Percentiles rank a stretch among this genome's conserved stretches.
These are phyloP conservation scores for Prionailurus viverrinus DNA, from an alignment of 2,113 vertebrate species.

Conservation along the genomic window DNA sequence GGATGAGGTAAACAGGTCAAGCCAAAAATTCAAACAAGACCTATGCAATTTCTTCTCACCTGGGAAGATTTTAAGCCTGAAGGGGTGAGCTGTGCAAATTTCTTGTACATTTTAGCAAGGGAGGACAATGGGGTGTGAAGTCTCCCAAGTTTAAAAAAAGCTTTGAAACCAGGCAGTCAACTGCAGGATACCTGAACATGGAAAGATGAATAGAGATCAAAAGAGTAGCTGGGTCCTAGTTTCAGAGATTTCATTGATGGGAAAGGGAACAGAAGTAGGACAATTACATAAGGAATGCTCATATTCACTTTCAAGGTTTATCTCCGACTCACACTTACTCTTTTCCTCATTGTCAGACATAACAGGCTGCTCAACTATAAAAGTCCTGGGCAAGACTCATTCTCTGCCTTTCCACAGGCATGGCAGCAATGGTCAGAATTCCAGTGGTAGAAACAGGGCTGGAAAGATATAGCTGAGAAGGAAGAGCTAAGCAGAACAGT, in stretches of 20 bases:
- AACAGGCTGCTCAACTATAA: conserved; percentile 38
- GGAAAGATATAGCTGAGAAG: conserved; percentile 16
- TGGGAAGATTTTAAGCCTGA: conserved; percentile 36
- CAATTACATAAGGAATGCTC: conserved; percentile 52
- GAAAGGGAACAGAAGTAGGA: conserved; percentile 43
- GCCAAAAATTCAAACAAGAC: conserved; percentile 55
- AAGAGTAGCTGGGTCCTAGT: conserved; percentile 35
- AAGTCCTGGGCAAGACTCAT: background rate
- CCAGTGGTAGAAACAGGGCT: background rate
- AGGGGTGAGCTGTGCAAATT: background rate
- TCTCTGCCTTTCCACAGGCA: background rate
- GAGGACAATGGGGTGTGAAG: conserved; percentile 44
- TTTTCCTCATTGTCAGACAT: conserved; percentile 31
- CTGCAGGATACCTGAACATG: conserved; percentile 23
- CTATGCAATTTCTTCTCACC: background rate
- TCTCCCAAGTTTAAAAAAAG: conserved; percentile 41
- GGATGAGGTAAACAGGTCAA: conserved; percentile 13
- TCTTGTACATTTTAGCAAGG: conserved; percentile 51
- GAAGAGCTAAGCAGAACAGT: background rate
- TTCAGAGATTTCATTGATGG: conserved; percentile 65
- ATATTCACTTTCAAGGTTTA: background rate
- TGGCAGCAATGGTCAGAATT: background rate
- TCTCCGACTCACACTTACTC: background rate
- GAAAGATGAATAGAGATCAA: conserved; percentile 59
- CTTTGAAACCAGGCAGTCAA: conserved; percentile 56